Evolutionary conservation across 2,113 vertebrate species (phyloP), one percentile per base, ranked within the genome.

Genomic region (Neogale vison): DNA sequence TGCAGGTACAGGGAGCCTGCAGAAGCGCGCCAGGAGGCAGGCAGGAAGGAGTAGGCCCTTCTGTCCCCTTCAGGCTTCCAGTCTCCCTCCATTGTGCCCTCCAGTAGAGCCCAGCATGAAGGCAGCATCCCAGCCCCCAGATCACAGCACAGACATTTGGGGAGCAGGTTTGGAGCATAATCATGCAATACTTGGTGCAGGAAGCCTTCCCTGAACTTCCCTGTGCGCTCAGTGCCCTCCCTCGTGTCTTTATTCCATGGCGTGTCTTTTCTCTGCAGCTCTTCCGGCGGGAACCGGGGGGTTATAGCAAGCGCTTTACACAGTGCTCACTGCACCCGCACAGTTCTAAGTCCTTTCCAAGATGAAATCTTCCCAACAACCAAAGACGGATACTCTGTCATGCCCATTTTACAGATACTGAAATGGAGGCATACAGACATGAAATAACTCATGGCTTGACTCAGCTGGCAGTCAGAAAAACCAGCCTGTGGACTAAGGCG

Each of bases 241-340:
- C 1, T 57, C 4, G 0, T 31, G 26, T 45, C 36, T 11, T 88
- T 47, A 55, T 57, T 31, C 24, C 0, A 21, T 39, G 50, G 0
- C 12, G 15, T 59, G 21, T 18, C 67, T 81, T 83, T 88, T 94
- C 67, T 92, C 50, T 2, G 2, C 7, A 93, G 95, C 50, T n/a
- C 45, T 84, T 61, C 42, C 29, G 76, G 7, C 1, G 21, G 6
- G 42, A 74, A 34, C 29, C 31, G 36, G 65, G 85, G 45, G 57
- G 14, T 88, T 61, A 77, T 29, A 85, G 47, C 47, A 52, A 79
- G 18, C 47, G 11, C 47, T 79, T 79, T 36, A 55, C 6, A 26
- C 14, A 21, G 36, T 36, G 72, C 42, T 55, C 50, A 5, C 69
- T 36, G 10, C 23, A 24, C 31, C 79, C 55, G 15, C n/a, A 26